Evolutionary conservation across 2,797 vertebrate species (phyloP), one percentile per base, ranked within the genome.

Genomic region (Poeciliopsis infans): DNA sequence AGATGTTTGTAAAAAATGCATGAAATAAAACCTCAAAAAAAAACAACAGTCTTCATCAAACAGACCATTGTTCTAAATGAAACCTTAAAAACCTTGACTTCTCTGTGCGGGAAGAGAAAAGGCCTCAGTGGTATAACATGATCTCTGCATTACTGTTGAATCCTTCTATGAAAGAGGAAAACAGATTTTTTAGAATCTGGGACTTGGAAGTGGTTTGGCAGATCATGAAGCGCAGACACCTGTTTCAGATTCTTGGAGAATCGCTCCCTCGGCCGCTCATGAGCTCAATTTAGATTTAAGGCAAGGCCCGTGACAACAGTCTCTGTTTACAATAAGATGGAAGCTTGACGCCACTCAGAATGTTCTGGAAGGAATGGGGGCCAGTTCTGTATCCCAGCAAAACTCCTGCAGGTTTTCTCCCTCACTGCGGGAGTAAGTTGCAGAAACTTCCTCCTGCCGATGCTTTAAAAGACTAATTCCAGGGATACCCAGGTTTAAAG

Each of bases 201-300:
- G 86, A 91, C 87, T 83, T 80, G 80, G 82, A 83, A 46, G 77
- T 86, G 90, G 89, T 82, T 81, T 82, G 85, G 80, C 82, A 77
- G 86, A 79, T 82, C 83, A 80, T 91, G 77, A 79, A 88, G 88
- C 91, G 86, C 47, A 72, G 75, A 85, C 95, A 95, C 94, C 95
- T 96, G 96, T 95, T 92, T 89, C 76, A 91, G 86, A 95, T 95
- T 93, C 94, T 92, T 88, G 79, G 78, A 94, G 92, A 90, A 88
- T 88, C 86, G 72, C 82, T 92, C 89, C 84, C 84, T 78, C 81
- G 43, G 83, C 70, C 83, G 57, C 82, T 78, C 89, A 87, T 74
- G 83, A 83, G 93, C 91, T 81, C 83, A 31, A 93, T 94, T 94
- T 95, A 95, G 94, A 91, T 88, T 81, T 80, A 85, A 92, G 87